Percentiles rank a stretch among this genome's conserved stretches.
These are phyloP conservation scores for Trissoscelio sp. DNA, from an alignment of 2,888 invertebrate species.

Conservation along the genomic window DNA sequence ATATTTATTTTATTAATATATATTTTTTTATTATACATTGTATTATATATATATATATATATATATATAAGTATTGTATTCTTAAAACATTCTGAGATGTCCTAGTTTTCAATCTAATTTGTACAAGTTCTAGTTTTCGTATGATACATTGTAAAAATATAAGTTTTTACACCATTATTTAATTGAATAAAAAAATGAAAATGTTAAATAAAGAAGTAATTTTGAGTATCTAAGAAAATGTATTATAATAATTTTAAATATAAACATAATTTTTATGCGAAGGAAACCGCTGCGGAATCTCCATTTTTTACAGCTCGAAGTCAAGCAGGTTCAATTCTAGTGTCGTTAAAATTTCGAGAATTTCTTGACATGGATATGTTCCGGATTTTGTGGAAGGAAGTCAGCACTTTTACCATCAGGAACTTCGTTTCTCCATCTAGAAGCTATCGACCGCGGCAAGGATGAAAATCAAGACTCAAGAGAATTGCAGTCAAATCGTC, in stretches of 20 bases:
- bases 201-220: too few relatives aligned
- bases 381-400: conserved; percentile 63
- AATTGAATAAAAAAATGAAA: too few relatives aligned
- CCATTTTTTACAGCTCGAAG: conserved; percentile 40
- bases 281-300: conserved; percentile 9
- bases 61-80: too few relatives aligned
- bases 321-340: conserved; percentile 59
- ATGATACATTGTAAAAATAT: too few relatives aligned
- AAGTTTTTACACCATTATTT: too few relatives aligned
- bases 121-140: too few relatives aligned
- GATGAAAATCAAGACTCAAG: conserved; percentile 63
- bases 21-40: too few relatives aligned
- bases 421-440: conserved; percentile 67
- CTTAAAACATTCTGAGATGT: too few relatives aligned
- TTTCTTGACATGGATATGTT: conserved; percentile 65
- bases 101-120: too few relatives aligned
- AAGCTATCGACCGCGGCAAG: conserved; percentile 62
- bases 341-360: conserved; percentile 67
- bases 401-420: conserved; percentile 68
- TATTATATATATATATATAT: too few relatives aligned
- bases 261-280: conserved; percentile 27
- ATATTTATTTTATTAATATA: too few relatives aligned
- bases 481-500: conserved; percentile 65
- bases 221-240: too few relatives aligned
- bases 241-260: conserved; percentile 5